Base-by-base conservation (phyloP, 2,797 vertebrate genomes). In the Lemur catta region DNA sequence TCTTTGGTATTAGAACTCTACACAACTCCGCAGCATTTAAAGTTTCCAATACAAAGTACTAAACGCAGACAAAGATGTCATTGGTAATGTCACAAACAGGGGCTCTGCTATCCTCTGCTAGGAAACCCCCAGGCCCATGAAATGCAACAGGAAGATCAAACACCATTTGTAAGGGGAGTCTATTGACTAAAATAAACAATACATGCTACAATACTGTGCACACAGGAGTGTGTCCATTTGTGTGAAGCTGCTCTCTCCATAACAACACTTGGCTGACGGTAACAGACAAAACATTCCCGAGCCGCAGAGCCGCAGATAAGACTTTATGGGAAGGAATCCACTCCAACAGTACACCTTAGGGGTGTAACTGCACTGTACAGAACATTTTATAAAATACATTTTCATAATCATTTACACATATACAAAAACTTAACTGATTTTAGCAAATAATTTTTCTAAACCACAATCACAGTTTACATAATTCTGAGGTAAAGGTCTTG, bases 1-100 rank as follows among this genome's bases (percentile, higher is more conserved):
- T 98, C 98, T 99, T 99, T 99, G 98, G 98, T 98, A 98, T 98
- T 97, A 97, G 97, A 98, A 98, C 98, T 95, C 96, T 50, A 97
- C 92, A 97, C 90, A 81, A 93, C 97, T 92, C 92, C 59, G 76
- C 98, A 98, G 98, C 98, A 98, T 98, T 95, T 95, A 97, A 98
- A 95, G 95, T 95, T 95, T 94, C 94, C 94, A 97, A 94, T 94
- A 98, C 90, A 98, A 97, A 98, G 96, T 97, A 97, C 93, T 93
- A 96, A 98, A 98, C 82, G 72, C 28, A 97, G 93, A 98, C 93
- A 97, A 95, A 94, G 93, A 90, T n/a, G 65, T 18, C 89, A 71
- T 41, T 11, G 72, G 95, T 82, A 92, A 96, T 6, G 1, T 86
- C 87, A 94, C 28, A 75, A 94, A 93, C 93, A 95, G 72, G 78